Base-by-base conservation (phyloP, 2,888 invertebrate species). In the Leucoma salicis region DNA sequence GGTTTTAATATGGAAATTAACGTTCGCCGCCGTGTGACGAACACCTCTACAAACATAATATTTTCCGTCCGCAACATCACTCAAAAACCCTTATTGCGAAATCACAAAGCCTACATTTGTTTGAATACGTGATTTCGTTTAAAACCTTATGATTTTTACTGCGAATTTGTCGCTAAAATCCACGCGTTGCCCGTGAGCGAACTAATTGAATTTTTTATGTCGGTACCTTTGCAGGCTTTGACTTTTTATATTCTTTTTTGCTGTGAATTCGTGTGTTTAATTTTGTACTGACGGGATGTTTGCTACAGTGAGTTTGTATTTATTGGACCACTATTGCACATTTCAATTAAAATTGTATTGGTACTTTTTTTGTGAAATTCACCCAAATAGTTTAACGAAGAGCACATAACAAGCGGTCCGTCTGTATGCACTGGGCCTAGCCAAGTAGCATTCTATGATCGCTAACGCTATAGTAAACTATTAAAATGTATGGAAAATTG, bases 1-100 rank as follows among this genome's bases (percentile, higher is more conserved):
- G 84, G 82, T 87, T 88, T 88, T 89, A 89, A 89, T 88, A 89
- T 89, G 89, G 88, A 89, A 89, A 89, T 89, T 89, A 89, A 86
- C 83, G 82, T 78, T 84, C 76, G 71, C 74, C 70, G 74, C 81
- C 80, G 83, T 78, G 82, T 78, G 82, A 70, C 79, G 71, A 66
- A 73, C 79, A 82, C 79, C 75, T 82, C 68, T 53, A 63, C 80
- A 72, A 74, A 62, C 63, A 66, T 73, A 76, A 73, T 66, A 71
- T 72, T 74, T 70, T 63, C 63, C 66, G 53, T 52, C 57, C 50
- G 43, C 49, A 45, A 50, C 57, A 46, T 53, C 55, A 57, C 52
- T 50, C 48, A 5, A 36, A 16, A 33, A 39, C 46, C 53, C 60
- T 63, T 62, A 66, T 57, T 40, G 6, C 46, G 35, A 36, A 21